Evolutionary conservation across 2,888 invertebrate species (phyloP).

Genomic region (Coremacera marginata): DNA sequence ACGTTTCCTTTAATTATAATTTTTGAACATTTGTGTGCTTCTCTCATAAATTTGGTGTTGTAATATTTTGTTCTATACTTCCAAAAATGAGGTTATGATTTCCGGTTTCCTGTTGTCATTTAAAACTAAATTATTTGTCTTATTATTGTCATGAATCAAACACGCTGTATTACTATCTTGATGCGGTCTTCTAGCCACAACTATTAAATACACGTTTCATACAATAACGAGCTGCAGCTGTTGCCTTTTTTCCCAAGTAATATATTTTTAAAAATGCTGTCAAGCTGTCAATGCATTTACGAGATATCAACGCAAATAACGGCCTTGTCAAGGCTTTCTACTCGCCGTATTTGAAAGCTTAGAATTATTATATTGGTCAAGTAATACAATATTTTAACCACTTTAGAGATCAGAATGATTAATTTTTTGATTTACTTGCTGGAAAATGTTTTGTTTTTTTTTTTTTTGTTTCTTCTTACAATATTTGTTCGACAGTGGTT

Average conservation of each 20-base stretch:
- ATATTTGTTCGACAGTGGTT: neutral
- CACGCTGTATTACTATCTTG: neutral
- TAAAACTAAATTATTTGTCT: constrained; percentile 33
- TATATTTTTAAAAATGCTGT: constrained; percentile 36
- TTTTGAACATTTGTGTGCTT: no score
- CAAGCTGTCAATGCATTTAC: constrained; percentile 37
- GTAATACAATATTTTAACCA: constrained; percentile 27
- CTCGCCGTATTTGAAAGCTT: neutral
- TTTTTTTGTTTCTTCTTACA: neutral
- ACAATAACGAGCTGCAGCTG: neutral
- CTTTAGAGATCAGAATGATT: constrained; percentile 31
- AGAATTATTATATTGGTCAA: constrained; percentile 18
- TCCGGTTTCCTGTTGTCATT: constrained; percentile 41
- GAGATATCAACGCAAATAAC: constrained; percentile 30
- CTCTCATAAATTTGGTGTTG: neutral
- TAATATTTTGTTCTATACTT: constrained; percentile 16
- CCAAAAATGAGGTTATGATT: constrained; percentile 44
- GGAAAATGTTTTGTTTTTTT: neutral
- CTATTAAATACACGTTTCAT: neutral
- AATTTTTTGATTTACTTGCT: constrained; percentile 36
- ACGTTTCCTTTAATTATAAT: no score
- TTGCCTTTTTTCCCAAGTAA: neutral
- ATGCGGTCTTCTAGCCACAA: neutral
- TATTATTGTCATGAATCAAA: constrained; percentile 15
- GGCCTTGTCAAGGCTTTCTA: constrained; percentile 43